Evolutionary conservation across 2,113 vertebrate genomes (phyloP).

Genomic region (Varanus komodoensis): DNA sequence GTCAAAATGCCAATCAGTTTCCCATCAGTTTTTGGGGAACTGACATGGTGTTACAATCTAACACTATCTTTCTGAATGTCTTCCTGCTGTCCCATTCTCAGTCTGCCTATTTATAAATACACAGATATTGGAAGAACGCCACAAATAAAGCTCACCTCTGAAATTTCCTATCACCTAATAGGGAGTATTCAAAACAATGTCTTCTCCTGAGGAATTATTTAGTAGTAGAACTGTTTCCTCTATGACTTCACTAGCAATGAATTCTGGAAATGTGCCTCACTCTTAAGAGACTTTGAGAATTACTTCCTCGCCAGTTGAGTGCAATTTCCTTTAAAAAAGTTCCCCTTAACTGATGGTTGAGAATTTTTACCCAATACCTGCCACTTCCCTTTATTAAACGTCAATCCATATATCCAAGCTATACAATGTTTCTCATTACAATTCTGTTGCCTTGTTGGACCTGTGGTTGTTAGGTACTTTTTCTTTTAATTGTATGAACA

Average conservation of each 20-base stretch:
- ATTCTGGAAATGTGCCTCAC: not conserved
- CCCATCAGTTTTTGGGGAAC: not conserved
- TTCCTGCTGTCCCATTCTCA: not conserved
- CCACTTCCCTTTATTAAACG: constrained; percentile 10
- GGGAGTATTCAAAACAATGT: not conserved
- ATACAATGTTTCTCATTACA: constrained; percentile 2
- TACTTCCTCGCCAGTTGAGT: not conserved
- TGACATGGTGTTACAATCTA: not conserved
- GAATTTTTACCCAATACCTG: not conserved
- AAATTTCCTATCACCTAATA: not conserved
- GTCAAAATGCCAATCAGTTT: not conserved
- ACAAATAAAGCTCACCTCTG: not conserved
- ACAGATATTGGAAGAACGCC: not conserved
- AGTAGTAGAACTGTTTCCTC: not conserved
- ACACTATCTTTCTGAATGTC: not conserved
- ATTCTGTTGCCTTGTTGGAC: not conserved
- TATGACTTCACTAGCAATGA: not conserved
- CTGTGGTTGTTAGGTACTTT: not conserved
- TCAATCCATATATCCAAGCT: not conserved
- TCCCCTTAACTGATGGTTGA: constrained; percentile 11
- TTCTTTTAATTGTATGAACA: constrained; percentile 2
- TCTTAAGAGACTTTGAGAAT: constrained; percentile 13
- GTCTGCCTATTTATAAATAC: not conserved
- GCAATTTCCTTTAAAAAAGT: not conserved
- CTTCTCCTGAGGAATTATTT: not conserved